Evolutionary conservation across 2,113 vertebrate genomes (phyloP).

Genomic region (Nipponia nippon): DNA sequence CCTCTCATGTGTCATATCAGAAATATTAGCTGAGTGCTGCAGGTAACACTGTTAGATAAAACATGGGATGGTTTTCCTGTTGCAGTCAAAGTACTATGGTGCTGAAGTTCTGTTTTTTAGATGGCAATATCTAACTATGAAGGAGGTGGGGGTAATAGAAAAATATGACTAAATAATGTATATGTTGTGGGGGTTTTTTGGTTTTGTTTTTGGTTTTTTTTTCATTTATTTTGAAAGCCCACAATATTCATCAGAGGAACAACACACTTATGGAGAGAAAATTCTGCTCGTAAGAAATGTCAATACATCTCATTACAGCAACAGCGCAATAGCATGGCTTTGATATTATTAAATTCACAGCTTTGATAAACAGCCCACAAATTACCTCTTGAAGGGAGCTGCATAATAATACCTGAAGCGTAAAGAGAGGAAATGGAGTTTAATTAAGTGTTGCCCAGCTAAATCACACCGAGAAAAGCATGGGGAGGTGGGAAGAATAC

Average conservation of each 20-base stretch:
- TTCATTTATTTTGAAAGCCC: background rate
- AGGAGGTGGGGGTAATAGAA: background rate
- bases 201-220: background rate
- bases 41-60: background rate
- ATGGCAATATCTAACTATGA: background rate
- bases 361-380: slow-evolving; percentile 73
- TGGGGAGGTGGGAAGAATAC: background rate
- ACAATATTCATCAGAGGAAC: background rate
- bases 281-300: slow-evolving; percentile 23
- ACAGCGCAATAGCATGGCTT: background rate
- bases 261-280: background rate
- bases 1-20: background rate
- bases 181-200: background rate
- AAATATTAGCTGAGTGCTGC: background rate
- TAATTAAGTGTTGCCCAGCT: slow-evolving; percentile 75
- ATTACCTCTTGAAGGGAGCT: slow-evolving; percentile 68
- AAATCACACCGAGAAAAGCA: slow-evolving; percentile 50
- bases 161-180: background rate
- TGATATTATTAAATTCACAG: slow-evolving; percentile 72
- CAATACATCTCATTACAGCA: slow-evolving; percentile 47
- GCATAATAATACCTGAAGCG: slow-evolving; percentile 69
- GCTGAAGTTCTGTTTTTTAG: background rate
- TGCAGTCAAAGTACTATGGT: background rate
- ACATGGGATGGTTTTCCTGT: background rate
- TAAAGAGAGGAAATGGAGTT: slow-evolving; percentile 72